Conservation (phyloP, 2,888 invertebrate genomes). For the Clepsis dumicolana region DNA sequence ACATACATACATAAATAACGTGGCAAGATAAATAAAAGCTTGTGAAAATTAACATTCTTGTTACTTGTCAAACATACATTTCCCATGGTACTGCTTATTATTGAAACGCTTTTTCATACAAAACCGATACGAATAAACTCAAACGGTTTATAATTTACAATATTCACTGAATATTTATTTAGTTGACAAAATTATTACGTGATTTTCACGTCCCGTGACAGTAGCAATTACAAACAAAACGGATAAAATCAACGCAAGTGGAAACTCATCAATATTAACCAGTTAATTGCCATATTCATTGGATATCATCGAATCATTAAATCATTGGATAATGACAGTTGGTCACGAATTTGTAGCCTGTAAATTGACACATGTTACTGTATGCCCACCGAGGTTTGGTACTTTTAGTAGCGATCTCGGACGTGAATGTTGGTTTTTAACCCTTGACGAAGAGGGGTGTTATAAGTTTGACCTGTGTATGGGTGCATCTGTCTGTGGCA, state of each 20-base stretch:
- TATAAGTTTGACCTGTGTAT: too few species aligned
- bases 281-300: conserved; percentile 29
- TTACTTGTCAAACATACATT: neutral
- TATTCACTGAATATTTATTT: conserved; percentile 4
- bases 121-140: neutral
- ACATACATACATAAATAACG: too few species aligned
- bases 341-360: conserved; percentile 23
- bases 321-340: conserved; percentile 30
- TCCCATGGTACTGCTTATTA: neutral
- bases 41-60: too few species aligned
- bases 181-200: conserved; percentile 3
- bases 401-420: too few species aligned
- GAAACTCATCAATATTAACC: conserved; percentile 46
- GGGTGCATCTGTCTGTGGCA: too few species aligned
- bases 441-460: too few species aligned
- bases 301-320: conserved; percentile 22
- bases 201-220: conserved; percentile 25
- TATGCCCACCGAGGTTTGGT: too few species aligned
- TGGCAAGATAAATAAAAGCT: too few species aligned
- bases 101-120: neutral
- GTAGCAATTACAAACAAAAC: conserved; percentile 27
- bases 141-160: neutral
- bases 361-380: too few species aligned
- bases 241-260: conserved; percentile 45
- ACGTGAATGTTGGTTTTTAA: too few species aligned